These are phyloP conservation scores for Eustalomyia histrio DNA, from an alignment of 2,888 invertebrate species.

Conservation along the genomic window DNA sequence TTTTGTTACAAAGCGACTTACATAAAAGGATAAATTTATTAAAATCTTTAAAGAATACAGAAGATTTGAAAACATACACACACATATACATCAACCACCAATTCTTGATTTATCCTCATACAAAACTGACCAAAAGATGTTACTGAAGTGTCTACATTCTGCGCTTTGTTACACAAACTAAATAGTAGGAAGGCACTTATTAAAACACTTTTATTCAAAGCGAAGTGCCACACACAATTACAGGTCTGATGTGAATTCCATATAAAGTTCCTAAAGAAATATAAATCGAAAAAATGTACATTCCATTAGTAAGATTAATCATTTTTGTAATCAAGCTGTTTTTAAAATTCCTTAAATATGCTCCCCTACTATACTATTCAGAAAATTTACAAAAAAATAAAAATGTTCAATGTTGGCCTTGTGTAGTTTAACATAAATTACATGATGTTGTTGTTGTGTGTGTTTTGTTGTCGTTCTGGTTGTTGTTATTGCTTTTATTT, in stretches of 20 bases:
- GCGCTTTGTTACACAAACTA: not conserved
- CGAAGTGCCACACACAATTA: too few relatives aligned
- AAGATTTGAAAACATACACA: not conserved
- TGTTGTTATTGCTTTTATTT: conserved; percentile 7
- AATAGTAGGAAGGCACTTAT: not conserved
- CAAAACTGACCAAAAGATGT: not conserved
- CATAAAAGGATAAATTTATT: conserved; percentile 63
- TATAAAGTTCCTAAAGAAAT: too few relatives aligned
- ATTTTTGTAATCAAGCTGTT: too few relatives aligned
- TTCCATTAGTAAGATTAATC: too few relatives aligned
- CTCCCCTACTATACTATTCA: not conserved
- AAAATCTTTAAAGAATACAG: conserved; percentile 32
- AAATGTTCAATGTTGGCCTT: conserved; percentile 50
- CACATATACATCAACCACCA: conserved; percentile 9
- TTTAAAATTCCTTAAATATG: too few relatives aligned
- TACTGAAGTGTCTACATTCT: not conserved
- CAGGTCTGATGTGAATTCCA: too few relatives aligned
- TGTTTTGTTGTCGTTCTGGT: conserved; percentile 43
- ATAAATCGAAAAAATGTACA: too few relatives aligned
- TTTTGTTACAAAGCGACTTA: conserved; percentile 23
- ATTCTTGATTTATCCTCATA: not conserved
- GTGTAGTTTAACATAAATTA: conserved; percentile 62
- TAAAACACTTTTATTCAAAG: not conserved
- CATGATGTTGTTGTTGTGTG: conserved; percentile 58
- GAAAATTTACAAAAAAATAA: conserved; percentile 1